A percentile compares a stretch with the other conserved stretches of the same genome.
phyloP scores from a whole-genome alignment of 2,113 vertebrate species.

The Propithecus coquereli region DNA sequence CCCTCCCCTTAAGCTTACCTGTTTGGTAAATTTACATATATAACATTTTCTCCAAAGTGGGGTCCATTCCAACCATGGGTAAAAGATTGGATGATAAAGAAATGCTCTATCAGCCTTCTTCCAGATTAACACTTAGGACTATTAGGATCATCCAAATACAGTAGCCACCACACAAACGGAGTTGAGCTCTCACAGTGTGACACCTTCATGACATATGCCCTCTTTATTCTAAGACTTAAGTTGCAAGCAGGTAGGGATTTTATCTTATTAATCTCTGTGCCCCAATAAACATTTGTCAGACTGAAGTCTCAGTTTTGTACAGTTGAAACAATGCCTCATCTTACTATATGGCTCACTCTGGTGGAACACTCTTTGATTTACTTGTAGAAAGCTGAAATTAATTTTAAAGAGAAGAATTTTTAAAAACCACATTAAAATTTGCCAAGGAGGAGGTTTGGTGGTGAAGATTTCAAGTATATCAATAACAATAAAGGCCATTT shows the following conservation, averaged over 20 bases:
- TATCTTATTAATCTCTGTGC: not conserved
- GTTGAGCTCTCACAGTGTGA: not conserved
- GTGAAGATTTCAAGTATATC: not conserved
- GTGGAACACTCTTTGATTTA: not conserved
- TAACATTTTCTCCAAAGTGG: slow-evolving; percentile 23
- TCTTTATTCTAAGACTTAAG: not conserved
- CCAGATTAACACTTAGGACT: not conserved
- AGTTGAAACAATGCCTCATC: not conserved
- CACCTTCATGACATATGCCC: not conserved
- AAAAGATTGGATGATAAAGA: not conserved
- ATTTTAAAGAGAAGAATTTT: not conserved
- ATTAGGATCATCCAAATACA: not conserved
- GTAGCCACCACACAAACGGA: not conserved
- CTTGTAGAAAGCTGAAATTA: slow-evolving; percentile 12
- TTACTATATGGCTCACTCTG: not conserved
- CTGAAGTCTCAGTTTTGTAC: slow-evolving; percentile 5
- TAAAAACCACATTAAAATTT: not conserved
- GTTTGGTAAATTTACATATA: not conserved
- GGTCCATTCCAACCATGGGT: not conserved
- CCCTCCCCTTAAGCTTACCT: not conserved
- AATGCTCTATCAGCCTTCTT: not conserved
- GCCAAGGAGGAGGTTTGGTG: not conserved
- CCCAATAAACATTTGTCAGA: not conserved
- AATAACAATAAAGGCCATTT: not conserved
- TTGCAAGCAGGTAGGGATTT: not conserved